A percentile compares a stretch with the other conserved stretches of the same genome.
Evolutionary conservation across 2,888 invertebrate species (phyloP).

Genomic region (Cataglyphis cursor): DNA sequence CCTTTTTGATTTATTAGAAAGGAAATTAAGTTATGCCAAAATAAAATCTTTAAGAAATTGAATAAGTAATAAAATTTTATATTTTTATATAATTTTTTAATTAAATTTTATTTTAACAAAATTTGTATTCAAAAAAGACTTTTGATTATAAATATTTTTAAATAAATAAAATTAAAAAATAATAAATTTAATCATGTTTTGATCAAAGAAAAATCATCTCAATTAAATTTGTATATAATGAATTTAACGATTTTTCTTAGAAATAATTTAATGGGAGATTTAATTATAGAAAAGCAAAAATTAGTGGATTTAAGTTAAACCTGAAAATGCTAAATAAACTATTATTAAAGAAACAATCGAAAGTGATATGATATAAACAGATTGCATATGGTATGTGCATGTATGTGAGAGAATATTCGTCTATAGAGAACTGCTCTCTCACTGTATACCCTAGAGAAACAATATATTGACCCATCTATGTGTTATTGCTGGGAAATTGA

Average conservation of each 20-base stretch:
- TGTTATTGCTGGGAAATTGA: slow-evolving; percentile 80
- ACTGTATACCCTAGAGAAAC: slow-evolving; percentile 57
- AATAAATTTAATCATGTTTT: background rate
- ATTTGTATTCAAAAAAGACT: background rate
- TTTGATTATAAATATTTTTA: background rate
- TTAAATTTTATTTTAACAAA: background rate
- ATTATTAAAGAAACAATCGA: background rate
- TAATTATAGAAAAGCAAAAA: background rate
- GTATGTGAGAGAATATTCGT: slow-evolving; percentile 34
- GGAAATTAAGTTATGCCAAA: slow-evolving; percentile 15
- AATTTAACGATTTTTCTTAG: too few species aligned
- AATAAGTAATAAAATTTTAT: background rate
- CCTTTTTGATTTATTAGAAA: too few species aligned
- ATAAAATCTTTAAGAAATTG: background rate
- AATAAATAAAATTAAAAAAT: background rate
- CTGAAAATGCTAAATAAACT: slow-evolving; percentile 12
- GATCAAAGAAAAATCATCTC: background rate
- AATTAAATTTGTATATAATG: background rate
- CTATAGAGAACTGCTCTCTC: slow-evolving; percentile 46
- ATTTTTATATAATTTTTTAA: background rate
- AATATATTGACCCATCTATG: slow-evolving; percentile 72
- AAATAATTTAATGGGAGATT: background rate
- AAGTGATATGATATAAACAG: background rate
- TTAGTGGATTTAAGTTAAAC: background rate
- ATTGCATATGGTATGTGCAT: slow-evolving; percentile 24